Base-by-base conservation (phyloP, 2,888 invertebrate species). In the Malthinus seriepunctatus region DNA sequence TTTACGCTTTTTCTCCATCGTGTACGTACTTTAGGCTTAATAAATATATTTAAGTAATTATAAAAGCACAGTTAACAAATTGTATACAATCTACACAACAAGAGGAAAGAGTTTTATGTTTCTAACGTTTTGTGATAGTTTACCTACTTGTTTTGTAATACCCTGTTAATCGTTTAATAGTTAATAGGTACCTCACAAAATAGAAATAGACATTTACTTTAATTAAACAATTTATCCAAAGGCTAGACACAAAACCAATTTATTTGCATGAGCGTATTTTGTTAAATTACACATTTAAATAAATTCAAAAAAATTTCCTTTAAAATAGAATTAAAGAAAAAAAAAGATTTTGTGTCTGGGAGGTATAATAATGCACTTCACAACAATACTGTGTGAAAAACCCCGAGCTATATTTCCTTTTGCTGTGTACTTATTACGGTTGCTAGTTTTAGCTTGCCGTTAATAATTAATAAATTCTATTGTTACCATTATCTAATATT, bases 81-180 rank as follows among this genome's bases (percentile, higher is more conserved):
- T 46, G 51, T 56, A 34, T 56, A 56, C 51, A 49, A 35, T 9
- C 33, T 60, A 56, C 65, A 63, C 65, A 65, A 62, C 62, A 65
- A 65, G 60, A 65, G 65, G 63, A 63, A 60, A 58, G 51, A 59
- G 52, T 60, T 58, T 52, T 46, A 56, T 34, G 46, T 56, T 56
- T 52, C 51, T 51, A 58, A 58, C 44, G 44, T 63, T 50, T 53
- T 51, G 54, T 53, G 53, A 63, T 58, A 60, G 63, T 48, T 56
- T 58, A 64, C 51, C 51, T 62, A 63, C 55, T 37, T 60, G 51
- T 53, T 59, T 56, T 61, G 66, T 68, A 68, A 68, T 68, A 68
- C 68, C 68, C 68, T 68, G 68, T 68, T 62, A 63, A 63, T 67
- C 55, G 23, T 61, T 64, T 63, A 63, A 60, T 64, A 48, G 42